Evolutionary conservation across 2,113 vertebrate genomes (phyloP).

Genomic region (Pyrgilauda ruficollis): DNA sequence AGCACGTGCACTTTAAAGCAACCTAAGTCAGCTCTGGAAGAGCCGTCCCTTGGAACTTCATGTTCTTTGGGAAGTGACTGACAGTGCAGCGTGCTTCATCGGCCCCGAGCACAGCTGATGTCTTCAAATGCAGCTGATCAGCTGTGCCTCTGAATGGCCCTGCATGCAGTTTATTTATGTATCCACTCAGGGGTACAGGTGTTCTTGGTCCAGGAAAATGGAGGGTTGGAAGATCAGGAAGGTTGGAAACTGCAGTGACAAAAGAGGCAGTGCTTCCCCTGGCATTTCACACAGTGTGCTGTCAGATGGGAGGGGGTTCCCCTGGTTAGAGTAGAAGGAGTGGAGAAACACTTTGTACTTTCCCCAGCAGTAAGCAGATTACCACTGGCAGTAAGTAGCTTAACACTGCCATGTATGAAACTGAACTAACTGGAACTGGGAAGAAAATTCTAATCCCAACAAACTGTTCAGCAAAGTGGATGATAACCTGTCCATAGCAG

Average conservation of each 20-base stretch:
- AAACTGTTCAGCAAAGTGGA: not conserved
- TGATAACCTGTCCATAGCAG: not conserved
- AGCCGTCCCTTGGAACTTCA: not conserved
- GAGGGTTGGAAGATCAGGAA: not conserved
- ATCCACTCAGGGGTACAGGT: rapidly evolving
- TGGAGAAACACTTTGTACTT: not conserved
- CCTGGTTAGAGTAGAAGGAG: not conserved
- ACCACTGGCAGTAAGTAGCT: not conserved
- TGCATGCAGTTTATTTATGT: not conserved
- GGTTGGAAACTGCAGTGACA: not conserved
- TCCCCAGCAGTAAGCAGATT: not conserved
- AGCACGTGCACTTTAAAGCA: not conserved
- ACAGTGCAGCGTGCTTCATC: rapidly evolving
- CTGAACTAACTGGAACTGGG: not conserved
- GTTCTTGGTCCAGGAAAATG: not conserved
- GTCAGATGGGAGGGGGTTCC: not conserved
- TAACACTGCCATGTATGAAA: not conserved
- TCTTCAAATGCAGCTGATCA: not conserved
- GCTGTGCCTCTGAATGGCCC: not conserved
- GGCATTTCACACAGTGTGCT: rapidly evolving
- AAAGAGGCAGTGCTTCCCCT: not conserved
- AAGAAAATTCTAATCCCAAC: not conserved
- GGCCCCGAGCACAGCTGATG: not conserved
- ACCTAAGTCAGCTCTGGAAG: not conserved
- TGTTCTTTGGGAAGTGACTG: not conserved